These are phyloP conservation scores for Mesoligia furuncula DNA, from an alignment of 2,888 invertebrate species.

Conservation along the genomic window DNA sequence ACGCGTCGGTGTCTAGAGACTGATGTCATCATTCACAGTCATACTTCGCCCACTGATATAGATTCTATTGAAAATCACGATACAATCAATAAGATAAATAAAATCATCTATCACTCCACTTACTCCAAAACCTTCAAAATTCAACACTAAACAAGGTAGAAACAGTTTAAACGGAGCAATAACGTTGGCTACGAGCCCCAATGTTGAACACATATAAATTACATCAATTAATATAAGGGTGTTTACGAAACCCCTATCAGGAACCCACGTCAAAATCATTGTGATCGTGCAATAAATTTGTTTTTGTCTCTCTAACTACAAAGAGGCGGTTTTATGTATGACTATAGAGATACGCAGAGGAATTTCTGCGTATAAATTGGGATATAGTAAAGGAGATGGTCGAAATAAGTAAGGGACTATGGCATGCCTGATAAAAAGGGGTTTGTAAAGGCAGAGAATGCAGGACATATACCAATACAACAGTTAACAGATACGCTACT, in stretches of 20 bases:
- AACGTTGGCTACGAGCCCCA: constrained; percentile 41
- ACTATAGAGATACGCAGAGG: constrained; percentile 31
- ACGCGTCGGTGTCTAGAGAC: too few species aligned
- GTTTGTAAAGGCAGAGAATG: neutral
- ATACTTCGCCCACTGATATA: neutral
- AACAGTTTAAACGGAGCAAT: constrained; percentile 55
- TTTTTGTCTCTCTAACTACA: constrained; percentile 68
- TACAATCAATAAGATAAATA: neutral
- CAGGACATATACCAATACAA: neutral
- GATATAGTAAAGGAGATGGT: constrained; percentile 10
- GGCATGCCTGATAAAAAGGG: neutral
- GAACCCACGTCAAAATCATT: constrained; percentile 72
- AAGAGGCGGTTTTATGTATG: constrained; percentile 44
- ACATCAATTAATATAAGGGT: constrained; percentile 72
- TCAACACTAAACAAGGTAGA: constrained; percentile 32
- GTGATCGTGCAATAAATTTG: constrained; percentile 68
- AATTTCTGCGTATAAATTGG: constrained; percentile 34
- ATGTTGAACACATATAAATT: constrained; percentile 69
- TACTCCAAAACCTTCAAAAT: constrained; percentile 19
- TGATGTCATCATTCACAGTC: too few species aligned
- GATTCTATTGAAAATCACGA: neutral
- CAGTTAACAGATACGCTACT: neutral
- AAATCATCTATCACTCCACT: neutral
- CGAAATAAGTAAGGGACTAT: constrained; percentile 5
- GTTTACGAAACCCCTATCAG: constrained; percentile 67